Evolutionary conservation across 2,113 vertebrate genomes (phyloP), one percentile per base, ranked within the genome.

Genomic region (Tympanuchus pallidicinctus): DNA sequence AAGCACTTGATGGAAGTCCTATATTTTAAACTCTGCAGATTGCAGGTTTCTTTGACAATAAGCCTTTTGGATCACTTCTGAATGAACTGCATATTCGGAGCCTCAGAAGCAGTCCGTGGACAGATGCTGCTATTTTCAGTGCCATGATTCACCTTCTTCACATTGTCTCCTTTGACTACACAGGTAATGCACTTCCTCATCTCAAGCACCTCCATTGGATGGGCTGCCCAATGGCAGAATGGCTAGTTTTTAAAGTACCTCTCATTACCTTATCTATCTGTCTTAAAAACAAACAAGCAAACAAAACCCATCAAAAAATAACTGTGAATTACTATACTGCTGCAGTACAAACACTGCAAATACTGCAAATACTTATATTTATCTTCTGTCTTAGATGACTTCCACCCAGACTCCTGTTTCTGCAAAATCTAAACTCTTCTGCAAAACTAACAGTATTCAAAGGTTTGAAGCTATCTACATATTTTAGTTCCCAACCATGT

Each of bases 391-490:
- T 27, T 56, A 54, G 54, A 40, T 40, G 22, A 42, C 56, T 77
- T 60, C 57, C 42, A 11, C 9, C 69, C 36, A 92, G 28, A 3
- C 1, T 28, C 2, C 0, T 1, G 21, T 36, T 85, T 78, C 34
- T 74, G 25, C 70, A 47, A 78, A 82, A 66, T 63, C 20, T 52
- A 42, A 54, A 22, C 20, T 84, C 6, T 93, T 82, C 22, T 87
- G 28, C 30, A 85, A 45, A 61, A 16, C 22, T 91, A 5, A 8
- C 65, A 24, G 8, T 40, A 28, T 63, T 65, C 73, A 47, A 57
- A 47, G 12, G 32, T 27, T 38, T n/a, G 71, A 67, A 15, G 8
- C 17, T n/a, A 8, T 2, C 19, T 40, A 10, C 2, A 0, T 45
- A 10, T 71, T 82, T 32, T 36, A 48, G 24, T 34, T 82, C 11